Base-by-base conservation (phyloP, 2,888 invertebrate genomes). In the Coelopa pilipes region DNA sequence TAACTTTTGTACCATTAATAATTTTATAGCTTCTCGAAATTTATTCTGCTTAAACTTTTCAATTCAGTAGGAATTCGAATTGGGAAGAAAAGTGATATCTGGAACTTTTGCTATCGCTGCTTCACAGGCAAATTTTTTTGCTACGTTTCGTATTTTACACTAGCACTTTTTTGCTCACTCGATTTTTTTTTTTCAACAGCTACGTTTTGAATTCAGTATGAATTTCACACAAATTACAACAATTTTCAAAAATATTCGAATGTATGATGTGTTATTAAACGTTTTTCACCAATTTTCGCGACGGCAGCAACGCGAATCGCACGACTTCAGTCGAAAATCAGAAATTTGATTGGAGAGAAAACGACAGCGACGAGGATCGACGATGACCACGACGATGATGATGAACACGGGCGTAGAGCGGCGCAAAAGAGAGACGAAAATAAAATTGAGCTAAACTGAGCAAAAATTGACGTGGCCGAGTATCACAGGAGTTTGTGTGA, bases 381-480 rank as follows among this genome's bases (percentile, higher is more conserved):
- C n/a, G n/a, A n/a, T n/a, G n/a, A n/a, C n/a, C n/a, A n/a, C n/a
- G n/a, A n/a, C n/a, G n/a, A n/a, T n/a, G n/a, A n/a, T n/a, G n/a
- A n/a, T n/a, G n/a, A n/a, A n/a, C 69, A n/a, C 17, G 12, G 10
- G 10, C 46, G 57, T 57, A 57, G 17, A 68, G 4, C 24, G 34
- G 34, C 15, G 10, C n/a, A 57, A 69, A 59, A 69, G 46, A 57
- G 24, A 57, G 46, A 69, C 15, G 21, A 49, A 50, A 70, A 53
- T 53, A 47, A 60, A 60, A 4, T 49, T 47, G 12, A 49, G 60
- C n/a, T 2, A n/a, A 21, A 70, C 13, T 17, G 17, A 45, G 65
- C 46, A 19, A 46, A 65, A 70, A 47, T 70, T 70, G 70, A 70
- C 70, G 70, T 70, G 70, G 70, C 70, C 70, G 70, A 15, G 63